These are phyloP conservation scores for Eurytoma californica DNA, from an alignment of 2,888 invertebrate genomes.

Conservation along the genomic window DNA sequence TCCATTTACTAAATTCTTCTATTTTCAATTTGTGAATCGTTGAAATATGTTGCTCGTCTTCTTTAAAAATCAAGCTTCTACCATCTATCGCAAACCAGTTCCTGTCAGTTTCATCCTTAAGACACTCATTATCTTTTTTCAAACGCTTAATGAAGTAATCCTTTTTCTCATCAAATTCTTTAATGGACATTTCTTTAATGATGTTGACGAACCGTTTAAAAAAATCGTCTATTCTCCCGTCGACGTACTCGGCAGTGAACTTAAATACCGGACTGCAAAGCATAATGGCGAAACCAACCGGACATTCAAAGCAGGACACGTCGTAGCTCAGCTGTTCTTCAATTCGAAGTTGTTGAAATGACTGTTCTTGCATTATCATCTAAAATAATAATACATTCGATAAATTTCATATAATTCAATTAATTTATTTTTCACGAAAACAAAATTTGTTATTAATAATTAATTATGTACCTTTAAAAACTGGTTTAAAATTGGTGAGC, in stretches of 20 bases:
- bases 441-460: not conserved
- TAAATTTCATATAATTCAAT: no score
- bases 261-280: conserved; percentile 88
- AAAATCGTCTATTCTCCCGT: conserved; percentile 84
- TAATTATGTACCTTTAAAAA: conserved; percentile 80
- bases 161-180: conserved; percentile 80
- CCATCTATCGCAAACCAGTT: conserved; percentile 88
- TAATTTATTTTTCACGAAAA: no score
- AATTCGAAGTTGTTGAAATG: conserved; percentile 89
- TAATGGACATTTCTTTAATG: conserved; percentile 78
- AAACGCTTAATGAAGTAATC: conserved; percentile 85
- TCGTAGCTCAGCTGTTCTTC: conserved; percentile 93
- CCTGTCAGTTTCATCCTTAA: conserved; percentile 89
- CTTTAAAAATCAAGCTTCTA: conserved; percentile 86
- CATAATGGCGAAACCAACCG: conserved; percentile 86
- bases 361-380: conserved; percentile 88
- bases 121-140: conserved; percentile 83
- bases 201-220: conserved; percentile 80
- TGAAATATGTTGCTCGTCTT: conserved; percentile 70
- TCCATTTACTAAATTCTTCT: conserved; percentile 65
- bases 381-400: no score
- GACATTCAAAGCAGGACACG: conserved; percentile 82
- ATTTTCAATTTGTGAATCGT: conserved; percentile 49
- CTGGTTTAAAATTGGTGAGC: conserved; percentile 82
- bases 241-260: conserved; percentile 81